Conservation (phyloP, 2,797 vertebrate genomes). For the Spea hammondii region DNA sequence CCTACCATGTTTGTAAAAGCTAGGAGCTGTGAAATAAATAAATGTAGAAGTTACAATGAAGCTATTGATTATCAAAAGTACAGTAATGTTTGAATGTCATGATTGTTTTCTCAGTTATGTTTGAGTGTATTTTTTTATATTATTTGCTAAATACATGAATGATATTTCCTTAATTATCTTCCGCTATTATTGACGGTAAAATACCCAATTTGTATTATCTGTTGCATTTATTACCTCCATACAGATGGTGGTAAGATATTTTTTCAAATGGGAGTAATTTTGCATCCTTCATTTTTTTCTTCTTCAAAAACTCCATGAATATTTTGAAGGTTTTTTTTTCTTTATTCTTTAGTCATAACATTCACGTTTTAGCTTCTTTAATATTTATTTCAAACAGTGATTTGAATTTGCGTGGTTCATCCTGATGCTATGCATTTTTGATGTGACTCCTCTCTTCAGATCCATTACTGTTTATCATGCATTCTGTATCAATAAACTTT, state of each 20-base stretch:
- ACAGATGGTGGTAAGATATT: conserved; percentile 35
- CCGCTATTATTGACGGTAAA: conserved; percentile 27
- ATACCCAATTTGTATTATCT: conserved; percentile 38
- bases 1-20: too few relatives aligned
- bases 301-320: conserved; percentile 2
- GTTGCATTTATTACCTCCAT: conserved; percentile 29
- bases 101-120: not conserved
- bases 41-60: too few relatives aligned
- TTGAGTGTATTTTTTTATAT: conserved; percentile 33
- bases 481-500: conserved; percentile 12
- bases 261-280: not conserved
- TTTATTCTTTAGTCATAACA: not conserved
- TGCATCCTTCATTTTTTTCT: not conserved
- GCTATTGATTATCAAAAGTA: too few relatives aligned
- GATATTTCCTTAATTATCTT: conserved; percentile 34
- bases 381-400: not conserved
- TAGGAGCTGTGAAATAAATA: too few relatives aligned
- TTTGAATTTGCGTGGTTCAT: not conserved
- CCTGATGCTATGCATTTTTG: not conserved
- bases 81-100: too few relatives aligned
- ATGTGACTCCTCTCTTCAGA: conserved; percentile 8
- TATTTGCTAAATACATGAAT: conserved; percentile 29
- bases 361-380: conserved; percentile 12
- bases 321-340: not conserved
- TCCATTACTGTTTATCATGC: conserved; percentile 1